phyloP scores from a whole-genome alignment of 2,797 vertebrate species.

The Microchirus variegatus region DNA sequence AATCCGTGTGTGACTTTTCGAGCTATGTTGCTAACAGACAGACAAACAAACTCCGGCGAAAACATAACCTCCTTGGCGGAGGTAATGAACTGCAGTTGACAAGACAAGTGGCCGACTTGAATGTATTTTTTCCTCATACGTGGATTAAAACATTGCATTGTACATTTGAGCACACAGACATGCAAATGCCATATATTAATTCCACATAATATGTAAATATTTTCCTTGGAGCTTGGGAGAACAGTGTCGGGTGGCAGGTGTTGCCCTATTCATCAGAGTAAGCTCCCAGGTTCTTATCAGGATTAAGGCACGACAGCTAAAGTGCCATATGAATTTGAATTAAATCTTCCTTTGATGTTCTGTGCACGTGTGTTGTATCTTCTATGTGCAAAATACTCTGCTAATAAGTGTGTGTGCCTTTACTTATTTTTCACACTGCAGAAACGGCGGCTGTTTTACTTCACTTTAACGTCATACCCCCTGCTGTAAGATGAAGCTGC shows the following conservation, averaged over 20 bases:
- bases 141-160: slow-evolving; percentile 6
- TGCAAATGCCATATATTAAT: slow-evolving; percentile 49
- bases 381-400: slow-evolving; percentile 1
- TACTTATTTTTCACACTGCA: slow-evolving; percentile 8
- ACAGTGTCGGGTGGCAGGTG: slow-evolving; percentile 22
- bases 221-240: slow-evolving; percentile 39
- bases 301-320: slow-evolving; percentile 54
- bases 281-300: slow-evolving; percentile 59
- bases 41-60: too few relatives aligned
- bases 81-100: neutral
- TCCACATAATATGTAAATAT: slow-evolving; percentile 52
- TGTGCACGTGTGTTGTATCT: slow-evolving; percentile 19
- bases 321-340: slow-evolving; percentile 35
- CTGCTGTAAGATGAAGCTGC: too few relatives aligned
- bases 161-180: slow-evolving; percentile 37
- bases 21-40: too few relatives aligned
- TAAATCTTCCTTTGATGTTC: slow-evolving; percentile 64
- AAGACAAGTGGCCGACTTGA: slow-evolving; percentile 5
- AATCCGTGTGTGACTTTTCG: too few relatives aligned
- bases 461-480: too few relatives aligned
- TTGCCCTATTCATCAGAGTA: slow-evolving; percentile 46
- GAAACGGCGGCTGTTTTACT: neutral
- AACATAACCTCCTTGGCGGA: too few relatives aligned
- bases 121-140: neutral
- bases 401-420: slow-evolving; percentile 1